Percentiles rank a stretch among this genome's conserved stretches.
Evolutionary conservation across 2,113 vertebrate species (phyloP).

Genomic region (Sylvietta virens): DNA sequence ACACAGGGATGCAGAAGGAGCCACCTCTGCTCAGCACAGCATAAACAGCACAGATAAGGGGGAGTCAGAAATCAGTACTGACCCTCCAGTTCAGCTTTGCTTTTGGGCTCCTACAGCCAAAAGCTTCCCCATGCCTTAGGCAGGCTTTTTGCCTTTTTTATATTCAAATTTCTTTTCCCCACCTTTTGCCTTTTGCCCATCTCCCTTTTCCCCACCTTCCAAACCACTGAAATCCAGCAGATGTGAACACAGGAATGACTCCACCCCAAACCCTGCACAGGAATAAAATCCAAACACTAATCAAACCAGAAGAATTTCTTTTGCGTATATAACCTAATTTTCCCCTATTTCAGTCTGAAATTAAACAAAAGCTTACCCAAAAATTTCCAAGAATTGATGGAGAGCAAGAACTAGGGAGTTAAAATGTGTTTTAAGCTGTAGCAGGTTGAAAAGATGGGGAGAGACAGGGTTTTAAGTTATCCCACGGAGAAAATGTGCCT

Average conservation of each 20-base stretch:
- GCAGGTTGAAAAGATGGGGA: not conserved
- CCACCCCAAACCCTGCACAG: not conserved
- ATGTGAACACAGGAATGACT: not conserved
- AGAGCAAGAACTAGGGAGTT: not conserved
- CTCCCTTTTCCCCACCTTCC: not conserved
- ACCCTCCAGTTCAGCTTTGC: not conserved
- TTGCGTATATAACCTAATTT: not conserved
- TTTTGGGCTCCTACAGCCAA: not conserved
- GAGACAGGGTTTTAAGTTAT: not conserved
- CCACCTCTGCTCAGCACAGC: not conserved
- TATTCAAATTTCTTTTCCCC: not conserved
- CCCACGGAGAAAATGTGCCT: not conserved
- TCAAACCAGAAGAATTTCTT: not conserved
- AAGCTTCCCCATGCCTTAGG: not conserved
- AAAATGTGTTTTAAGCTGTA: not conserved
- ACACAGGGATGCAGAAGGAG: not conserved
- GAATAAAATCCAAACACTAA: not conserved
- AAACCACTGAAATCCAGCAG: not conserved
- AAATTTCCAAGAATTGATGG: not conserved
- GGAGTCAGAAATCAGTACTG: not conserved
- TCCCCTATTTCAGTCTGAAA: not conserved
- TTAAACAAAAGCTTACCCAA: not conserved
- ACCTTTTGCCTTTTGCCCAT: not conserved
- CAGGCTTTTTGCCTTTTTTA: not conserved
- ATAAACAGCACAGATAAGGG: rapidly evolving